Conservation (phyloP, 2,888 invertebrate genomes). For the Ophion costatus region DNA sequence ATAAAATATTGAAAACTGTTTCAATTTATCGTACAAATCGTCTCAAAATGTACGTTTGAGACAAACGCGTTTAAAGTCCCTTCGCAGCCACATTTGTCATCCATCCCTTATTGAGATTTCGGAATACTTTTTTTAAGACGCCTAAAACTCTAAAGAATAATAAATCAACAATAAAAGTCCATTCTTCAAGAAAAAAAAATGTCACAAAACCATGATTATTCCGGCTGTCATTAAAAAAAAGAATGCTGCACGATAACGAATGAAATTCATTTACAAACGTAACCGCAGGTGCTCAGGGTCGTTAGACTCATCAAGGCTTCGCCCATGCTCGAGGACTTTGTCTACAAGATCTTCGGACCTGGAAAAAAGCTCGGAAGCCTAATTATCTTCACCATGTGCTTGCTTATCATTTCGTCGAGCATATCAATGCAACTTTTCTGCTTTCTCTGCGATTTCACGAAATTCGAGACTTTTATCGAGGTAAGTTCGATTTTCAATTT, state of each 20-base stretch:
- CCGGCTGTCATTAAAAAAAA: too few relatives aligned
- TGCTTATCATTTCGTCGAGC: conserved; percentile 98
- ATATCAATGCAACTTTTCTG: conserved; percentile 99
- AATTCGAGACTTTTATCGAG: conserved; percentile 99
- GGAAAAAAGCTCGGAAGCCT: conserved; percentile 99
- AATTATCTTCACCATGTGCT: conserved; percentile 99
- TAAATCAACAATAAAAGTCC: too few relatives aligned
- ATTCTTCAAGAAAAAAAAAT: too few relatives aligned
- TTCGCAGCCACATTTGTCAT: too few relatives aligned
- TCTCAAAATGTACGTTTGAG: too few relatives aligned
- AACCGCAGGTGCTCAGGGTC: conserved; percentile 93
- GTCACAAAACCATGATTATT: too few relatives aligned
- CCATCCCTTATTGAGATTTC: too few relatives aligned
- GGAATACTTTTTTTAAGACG: too few relatives aligned
- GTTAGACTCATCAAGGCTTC: conserved; percentile 99
- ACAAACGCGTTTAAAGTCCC: too few relatives aligned
- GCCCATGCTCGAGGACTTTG: conserved; percentile 99
- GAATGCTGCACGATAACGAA: neutral
- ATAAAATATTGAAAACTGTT: too few relatives aligned
- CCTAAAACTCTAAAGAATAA: too few relatives aligned
- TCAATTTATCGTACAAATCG: too few relatives aligned
- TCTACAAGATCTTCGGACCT: conserved; percentile 96
- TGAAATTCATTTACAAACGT: neutral
- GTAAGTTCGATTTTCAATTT: conserved; percentile 65
- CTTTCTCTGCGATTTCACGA: conserved; percentile 96